These are phyloP conservation scores for Sphecodes monilicornis DNA, from an alignment of 2,888 invertebrate genomes.

Conservation along the genomic window DNA sequence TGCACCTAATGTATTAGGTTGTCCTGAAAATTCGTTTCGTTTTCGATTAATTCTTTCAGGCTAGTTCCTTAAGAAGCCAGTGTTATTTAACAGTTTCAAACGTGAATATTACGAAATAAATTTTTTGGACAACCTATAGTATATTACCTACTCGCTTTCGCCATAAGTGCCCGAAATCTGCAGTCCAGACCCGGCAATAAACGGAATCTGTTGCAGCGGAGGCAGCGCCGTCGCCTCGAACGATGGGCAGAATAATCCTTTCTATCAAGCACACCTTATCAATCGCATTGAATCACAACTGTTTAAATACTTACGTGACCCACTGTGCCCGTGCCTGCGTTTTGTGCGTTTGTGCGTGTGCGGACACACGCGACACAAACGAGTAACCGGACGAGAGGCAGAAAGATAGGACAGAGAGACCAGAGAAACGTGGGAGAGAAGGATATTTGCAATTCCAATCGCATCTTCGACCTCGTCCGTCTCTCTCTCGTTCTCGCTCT, in stretches of 20 bases:
- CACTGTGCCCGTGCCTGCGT: not conserved
- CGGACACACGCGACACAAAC: conserved; percentile 42
- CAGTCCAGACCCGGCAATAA: not conserved
- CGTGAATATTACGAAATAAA: not conserved
- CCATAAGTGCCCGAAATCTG: not conserved
- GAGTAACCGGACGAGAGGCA: conserved; percentile 45
- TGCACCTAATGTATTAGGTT: too few species aligned
- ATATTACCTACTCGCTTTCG: not conserved
- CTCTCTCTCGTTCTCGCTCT: conserved; percentile 28
- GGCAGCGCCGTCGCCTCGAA: not conserved
- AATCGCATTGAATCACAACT: conserved; percentile 16
- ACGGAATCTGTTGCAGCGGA: conserved; percentile 2
- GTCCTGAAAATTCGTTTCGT: not conserved
- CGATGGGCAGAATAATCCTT: not conserved
- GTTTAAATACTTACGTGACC: conserved; percentile 15
- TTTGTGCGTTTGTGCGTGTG: conserved; percentile 10
- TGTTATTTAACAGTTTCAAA: not conserved
- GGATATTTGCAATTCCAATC: conserved; percentile 75
- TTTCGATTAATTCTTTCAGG: too few species aligned
- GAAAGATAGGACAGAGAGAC: conserved; percentile 55
- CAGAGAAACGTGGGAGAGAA: conserved; percentile 62
- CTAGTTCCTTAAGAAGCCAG: not conserved
- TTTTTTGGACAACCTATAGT: not conserved
- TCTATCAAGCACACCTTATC: conserved; percentile 4
- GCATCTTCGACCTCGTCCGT: conserved; percentile 72